phyloP scores from a whole-genome alignment of 1,140 invertebrate species.

The Phthorimaea operculella region DNA sequence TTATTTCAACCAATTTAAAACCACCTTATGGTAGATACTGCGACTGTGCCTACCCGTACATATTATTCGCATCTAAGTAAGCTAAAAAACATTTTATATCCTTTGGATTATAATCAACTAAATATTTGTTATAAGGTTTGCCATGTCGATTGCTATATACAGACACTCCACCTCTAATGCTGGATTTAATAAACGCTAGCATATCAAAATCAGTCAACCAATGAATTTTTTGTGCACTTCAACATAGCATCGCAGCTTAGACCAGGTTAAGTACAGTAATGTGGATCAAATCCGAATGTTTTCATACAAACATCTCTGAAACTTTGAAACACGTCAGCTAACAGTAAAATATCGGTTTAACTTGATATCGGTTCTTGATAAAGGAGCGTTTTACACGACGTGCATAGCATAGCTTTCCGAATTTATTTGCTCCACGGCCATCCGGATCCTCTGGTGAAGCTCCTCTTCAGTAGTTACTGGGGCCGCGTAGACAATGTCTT shows the following conservation, averaged over 20 bases:
- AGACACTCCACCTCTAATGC: conserved; percentile 46
- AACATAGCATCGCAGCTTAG: conserved; percentile 51
- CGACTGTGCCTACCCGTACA: not conserved
- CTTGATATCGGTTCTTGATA: conserved; percentile 9
- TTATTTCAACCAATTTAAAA: not conserved
- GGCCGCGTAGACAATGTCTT: too few species aligned
- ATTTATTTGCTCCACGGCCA: too few species aligned
- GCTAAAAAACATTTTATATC: conserved; percentile 40
- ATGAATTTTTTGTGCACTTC: conserved; percentile 33
- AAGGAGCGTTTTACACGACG: too few species aligned
- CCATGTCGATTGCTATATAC: conserved; percentile 46
- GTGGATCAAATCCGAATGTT: conserved; percentile 34
- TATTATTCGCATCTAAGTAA: not conserved
- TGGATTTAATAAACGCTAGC: conserved; percentile 47
- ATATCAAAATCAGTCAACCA: conserved; percentile 62
- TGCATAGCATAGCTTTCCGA: too few species aligned
- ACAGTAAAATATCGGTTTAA: conserved; percentile 52
- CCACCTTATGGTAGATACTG: not conserved
- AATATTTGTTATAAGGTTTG: conserved; percentile 40
- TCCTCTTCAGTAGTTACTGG: too few species aligned
- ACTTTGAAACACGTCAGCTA: conserved; percentile 54
- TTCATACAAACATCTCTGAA: conserved; percentile 25
- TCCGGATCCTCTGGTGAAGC: too few species aligned
- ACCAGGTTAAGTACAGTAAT: conserved; percentile 46
- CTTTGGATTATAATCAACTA: conserved; percentile 43